phyloP scores from a whole-genome alignment of 2,113 vertebrate genomes.

The Callocephalon fimbriatum region DNA sequence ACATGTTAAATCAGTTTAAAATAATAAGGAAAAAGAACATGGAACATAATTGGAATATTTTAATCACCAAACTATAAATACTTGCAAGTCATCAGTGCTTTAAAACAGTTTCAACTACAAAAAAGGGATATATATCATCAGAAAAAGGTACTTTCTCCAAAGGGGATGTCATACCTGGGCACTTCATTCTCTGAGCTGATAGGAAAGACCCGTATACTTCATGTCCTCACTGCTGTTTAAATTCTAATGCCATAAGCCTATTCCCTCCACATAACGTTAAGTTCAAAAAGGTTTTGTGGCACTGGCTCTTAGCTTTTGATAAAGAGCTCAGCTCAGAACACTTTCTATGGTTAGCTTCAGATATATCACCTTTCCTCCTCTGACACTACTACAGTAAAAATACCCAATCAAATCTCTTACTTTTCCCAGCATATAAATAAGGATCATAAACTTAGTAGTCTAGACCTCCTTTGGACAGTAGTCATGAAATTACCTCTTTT shows the following conservation, averaged over 20 bases:
- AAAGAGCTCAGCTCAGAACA: background rate
- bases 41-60: background rate
- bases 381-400: background rate
- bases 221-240: background rate
- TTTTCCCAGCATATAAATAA: background rate
- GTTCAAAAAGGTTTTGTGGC: background rate
- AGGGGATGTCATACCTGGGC: background rate
- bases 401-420: background rate
- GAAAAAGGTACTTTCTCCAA: background rate
- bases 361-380: background rate
- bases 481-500: background rate
- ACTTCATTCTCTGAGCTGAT: background rate
- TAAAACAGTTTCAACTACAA: background rate
- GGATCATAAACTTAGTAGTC: background rate
- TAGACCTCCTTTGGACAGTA: background rate
- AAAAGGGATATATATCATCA: background rate
- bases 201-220: background rate
- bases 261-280: background rate
- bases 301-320: background rate
- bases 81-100: background rate
- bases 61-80: background rate
- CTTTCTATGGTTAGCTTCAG: background rate
- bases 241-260: background rate
- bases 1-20: background rate
- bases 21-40: background rate